phyloP scores from a whole-genome alignment of 92 coral and sea anemone species.

The Nematostella vectensis region DNA sequence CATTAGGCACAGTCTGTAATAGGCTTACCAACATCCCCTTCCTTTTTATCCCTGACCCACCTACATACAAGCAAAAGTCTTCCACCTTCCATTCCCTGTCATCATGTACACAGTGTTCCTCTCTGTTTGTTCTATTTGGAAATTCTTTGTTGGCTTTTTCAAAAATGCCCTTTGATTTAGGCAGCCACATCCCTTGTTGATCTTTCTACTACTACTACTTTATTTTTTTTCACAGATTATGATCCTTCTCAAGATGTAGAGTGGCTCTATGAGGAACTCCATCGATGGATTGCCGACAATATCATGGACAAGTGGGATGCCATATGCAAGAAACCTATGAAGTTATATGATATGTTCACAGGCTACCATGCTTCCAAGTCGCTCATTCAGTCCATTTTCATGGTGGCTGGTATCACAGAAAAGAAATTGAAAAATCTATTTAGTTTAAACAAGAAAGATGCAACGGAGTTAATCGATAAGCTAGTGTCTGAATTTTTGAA shows the following conservation, averaged over 20 bases:
- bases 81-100: no score
- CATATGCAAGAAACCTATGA: conserved; percentile 62
- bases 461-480: conserved; percentile 40
- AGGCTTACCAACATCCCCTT: no score
- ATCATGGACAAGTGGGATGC: conserved; percentile 71
- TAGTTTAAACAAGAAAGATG: conserved; percentile 26
- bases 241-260: conserved; percentile 69
- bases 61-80: no score
- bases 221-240: conserved; percentile 65
- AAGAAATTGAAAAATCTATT: conserved; percentile 38
- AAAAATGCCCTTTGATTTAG: no score
- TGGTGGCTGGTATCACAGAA: conserved; percentile 55
- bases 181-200: no score
- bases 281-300: conserved; percentile 71
- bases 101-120: no score
- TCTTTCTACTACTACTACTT: no score
- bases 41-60: no score
- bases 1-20: no score
- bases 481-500: conserved; percentile 48
- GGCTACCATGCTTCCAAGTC: conserved; percentile 63
- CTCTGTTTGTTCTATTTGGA: no score
- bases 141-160: no score
- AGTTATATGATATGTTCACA: conserved; percentile 61
- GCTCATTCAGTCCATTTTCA: conserved; percentile 45
- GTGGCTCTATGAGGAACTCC: conserved; percentile 69